Evolutionary conservation across 2,888 invertebrate species (phyloP), one percentile per base, ranked within the genome.

Genomic region (Nowickia ferox): DNA sequence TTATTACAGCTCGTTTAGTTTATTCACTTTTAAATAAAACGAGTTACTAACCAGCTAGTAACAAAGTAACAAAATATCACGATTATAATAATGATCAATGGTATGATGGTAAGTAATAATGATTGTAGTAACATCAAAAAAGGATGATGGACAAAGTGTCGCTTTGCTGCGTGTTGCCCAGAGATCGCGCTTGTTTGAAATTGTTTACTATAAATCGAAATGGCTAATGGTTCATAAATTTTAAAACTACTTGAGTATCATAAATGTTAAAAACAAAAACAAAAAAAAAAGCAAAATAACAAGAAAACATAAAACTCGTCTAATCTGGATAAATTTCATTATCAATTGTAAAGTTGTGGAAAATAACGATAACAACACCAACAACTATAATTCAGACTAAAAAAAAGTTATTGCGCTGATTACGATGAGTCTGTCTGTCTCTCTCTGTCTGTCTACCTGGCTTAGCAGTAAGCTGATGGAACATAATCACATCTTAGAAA

Each of bases 251-350:
- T 74, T 85, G 57, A 42, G 17, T 78, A 57, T 5, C 30, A 42
- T 40, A 42, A 44, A 42, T 61, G 22, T 40, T 57, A 42, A 61
- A n/a, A 53, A 75, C 30, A 61, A 59, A 59, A 48, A 30, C 30
- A 30, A 11, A n/a, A 44, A 51, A 46, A 15, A 63, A 68, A 13
- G 9, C 8, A 68, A 68, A 59, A 19, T 30, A 74, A 76, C 38
- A 13, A 55, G 61, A 68, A 75, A 63, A 68, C 9, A 51, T 42
- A 75, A 76, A 71, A 72, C 78, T 42, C 44, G 78, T 71, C 55
- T 85, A 79, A 86, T 83, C 79, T 76, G 82, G 83, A 79, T 83
- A 76, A 71, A 75, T 79, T 79, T 86, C 69, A 86, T 72, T 86
- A 79, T 68, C 76, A 86, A 79, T 83, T 71, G 75, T 66, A 61